phyloP scores from a whole-genome alignment of 1,140 invertebrate species.

The Drosophila sechellia region DNA sequence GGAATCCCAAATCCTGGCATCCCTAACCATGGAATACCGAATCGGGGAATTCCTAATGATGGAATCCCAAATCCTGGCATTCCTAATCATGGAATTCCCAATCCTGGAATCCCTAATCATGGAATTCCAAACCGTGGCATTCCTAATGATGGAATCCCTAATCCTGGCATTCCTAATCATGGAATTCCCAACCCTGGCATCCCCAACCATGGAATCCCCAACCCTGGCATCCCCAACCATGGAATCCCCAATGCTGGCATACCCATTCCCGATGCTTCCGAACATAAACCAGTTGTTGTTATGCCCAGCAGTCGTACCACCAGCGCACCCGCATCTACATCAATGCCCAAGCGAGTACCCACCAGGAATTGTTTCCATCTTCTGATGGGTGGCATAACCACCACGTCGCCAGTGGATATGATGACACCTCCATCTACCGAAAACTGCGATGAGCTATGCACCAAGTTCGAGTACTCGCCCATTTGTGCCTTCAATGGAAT shows the following conservation, averaged over 20 bases:
- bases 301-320: conserved; percentile 27
- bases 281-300: conserved; percentile 22
- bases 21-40: conserved; percentile 29
- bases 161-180: conserved; percentile 26
- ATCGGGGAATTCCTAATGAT: conserved; percentile 23
- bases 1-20: conserved; percentile 39
- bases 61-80: conserved; percentile 28
- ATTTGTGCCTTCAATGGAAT: conserved; percentile 71
- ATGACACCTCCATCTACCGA: conserved; percentile 15
- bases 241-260: conserved; percentile 45
- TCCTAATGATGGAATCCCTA: conserved; percentile 16
- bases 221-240: conserved; percentile 39
- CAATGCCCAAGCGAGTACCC: conserved; percentile 24
- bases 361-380: conserved; percentile 58
- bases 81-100: conserved; percentile 28
- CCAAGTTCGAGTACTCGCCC: conserved; percentile 67
- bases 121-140: conserved; percentile 43
- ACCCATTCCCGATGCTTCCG: conserved; percentile 47
- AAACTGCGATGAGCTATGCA: conserved; percentile 68
- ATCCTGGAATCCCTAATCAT: conserved; percentile 26
- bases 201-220: conserved; percentile 22
- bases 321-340: conserved; percentile 4
- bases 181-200: conserved; percentile 33
- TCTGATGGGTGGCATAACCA: conserved; percentile 31
- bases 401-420: conserved; percentile 9